These are phyloP conservation scores for Silurus meridionalis DNA, from an alignment of 2,113 vertebrate species.

Conservation along the genomic window DNA sequence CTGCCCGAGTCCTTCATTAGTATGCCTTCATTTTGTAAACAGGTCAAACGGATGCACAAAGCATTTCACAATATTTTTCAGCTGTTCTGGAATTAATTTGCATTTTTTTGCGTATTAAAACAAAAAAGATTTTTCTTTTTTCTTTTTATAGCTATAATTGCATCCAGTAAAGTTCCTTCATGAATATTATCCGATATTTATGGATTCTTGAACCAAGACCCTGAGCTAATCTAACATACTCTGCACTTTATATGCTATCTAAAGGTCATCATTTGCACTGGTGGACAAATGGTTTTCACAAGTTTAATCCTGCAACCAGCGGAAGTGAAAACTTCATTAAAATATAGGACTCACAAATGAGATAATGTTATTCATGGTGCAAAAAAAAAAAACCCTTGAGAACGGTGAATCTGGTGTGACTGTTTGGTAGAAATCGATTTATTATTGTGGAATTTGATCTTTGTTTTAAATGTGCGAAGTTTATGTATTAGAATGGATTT, in stretches of 20 bases:
- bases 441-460: background rate
- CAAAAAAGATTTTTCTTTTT: background rate
- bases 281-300: background rate
- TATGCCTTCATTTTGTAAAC: constrained; percentile 22
- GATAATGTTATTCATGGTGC: no score
- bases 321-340: background rate
- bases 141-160: background rate
- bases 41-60: constrained; percentile 7
- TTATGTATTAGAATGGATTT: background rate
- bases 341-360: no score
- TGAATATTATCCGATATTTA: background rate
- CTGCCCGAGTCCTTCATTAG: constrained; percentile 7
- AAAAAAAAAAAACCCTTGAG: background rate
- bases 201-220: background rate
- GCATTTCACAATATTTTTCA: background rate
- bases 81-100: background rate
- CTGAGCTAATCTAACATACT: background rate
- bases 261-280: background rate
- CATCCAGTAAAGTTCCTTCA: background rate
- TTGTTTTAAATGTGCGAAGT: no score
- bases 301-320: background rate
- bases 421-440: background rate
- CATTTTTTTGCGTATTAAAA: background rate
- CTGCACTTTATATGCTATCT: background rate
- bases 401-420: background rate